These are phyloP conservation scores for Drosophila subobscura DNA, from an alignment of 1,140 invertebrate species.

Conservation along the genomic window DNA sequence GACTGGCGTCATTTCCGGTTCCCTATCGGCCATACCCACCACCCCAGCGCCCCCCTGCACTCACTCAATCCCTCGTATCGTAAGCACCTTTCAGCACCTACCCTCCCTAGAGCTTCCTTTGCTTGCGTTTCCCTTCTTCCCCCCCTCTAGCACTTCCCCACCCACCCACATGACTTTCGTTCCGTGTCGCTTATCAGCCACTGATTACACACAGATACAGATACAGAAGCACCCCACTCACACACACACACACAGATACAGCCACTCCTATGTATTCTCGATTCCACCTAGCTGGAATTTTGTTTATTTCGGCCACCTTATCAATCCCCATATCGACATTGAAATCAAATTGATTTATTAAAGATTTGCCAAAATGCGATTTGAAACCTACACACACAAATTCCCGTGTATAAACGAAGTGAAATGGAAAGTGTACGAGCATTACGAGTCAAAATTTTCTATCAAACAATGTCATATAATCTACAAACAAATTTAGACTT, in stretches of 20 bases:
- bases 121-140: neutral
- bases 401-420: neutral
- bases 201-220: slow-evolving; percentile 49
- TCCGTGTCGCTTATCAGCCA: slow-evolving; percentile 60
- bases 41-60: neutral
- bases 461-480: no score
- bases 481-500: no score
- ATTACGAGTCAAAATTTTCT: no score
- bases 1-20: slow-evolving; percentile 74
- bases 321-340: slow-evolving; percentile 54
- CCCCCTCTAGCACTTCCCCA: neutral
- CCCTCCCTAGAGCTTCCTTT: slow-evolving; percentile 11
- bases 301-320: slow-evolving; percentile 45
- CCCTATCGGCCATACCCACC: slow-evolving; percentile 3
- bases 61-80: slow-evolving; percentile 13
- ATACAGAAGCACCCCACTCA: slow-evolving; percentile 6
- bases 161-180: slow-evolving; percentile 44
- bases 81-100: slow-evolving; percentile 24
- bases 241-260: slow-evolving; percentile 4
- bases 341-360: slow-evolving; percentile 80
- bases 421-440: no score
- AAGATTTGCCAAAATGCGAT: slow-evolving; percentile 69
- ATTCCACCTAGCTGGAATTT: slow-evolving; percentile 14
- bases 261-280: neutral
- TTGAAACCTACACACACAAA: slow-evolving; percentile 11